A percentile compares a stretch with the other conserved stretches of the same genome.
Evolutionary conservation across 2,888 invertebrate species (phyloP).

Genomic region (Agriopis leucophaearia): DNA sequence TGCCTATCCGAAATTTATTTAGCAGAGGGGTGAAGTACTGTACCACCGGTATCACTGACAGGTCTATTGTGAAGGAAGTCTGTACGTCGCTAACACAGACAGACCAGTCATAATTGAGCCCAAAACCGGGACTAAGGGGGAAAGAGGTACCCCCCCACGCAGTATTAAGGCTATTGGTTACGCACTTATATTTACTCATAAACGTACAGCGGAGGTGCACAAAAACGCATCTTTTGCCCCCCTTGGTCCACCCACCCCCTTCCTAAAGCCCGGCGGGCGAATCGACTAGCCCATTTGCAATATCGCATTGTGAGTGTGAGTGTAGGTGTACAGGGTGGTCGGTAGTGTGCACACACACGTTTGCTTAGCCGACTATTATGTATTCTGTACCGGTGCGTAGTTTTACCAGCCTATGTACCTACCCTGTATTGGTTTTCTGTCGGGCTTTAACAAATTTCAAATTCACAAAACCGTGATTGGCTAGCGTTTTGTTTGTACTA

Average conservation of each 20-base stretch:
- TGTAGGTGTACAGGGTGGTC: slow-evolving; percentile 62
- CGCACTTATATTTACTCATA: slow-evolving; percentile 82
- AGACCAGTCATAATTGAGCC: slow-evolving; percentile 58
- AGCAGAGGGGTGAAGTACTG: slow-evolving; percentile 29
- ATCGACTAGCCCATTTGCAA: slow-evolving; percentile 86
- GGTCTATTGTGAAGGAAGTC: slow-evolving; percentile 54
- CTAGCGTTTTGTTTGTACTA: slow-evolving; percentile 81
- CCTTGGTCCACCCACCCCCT: slow-evolving; percentile 59
- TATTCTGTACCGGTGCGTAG: slow-evolving; percentile 67
- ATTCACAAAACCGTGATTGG: slow-evolving; percentile 86
- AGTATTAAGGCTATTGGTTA: slow-evolving; percentile 72
- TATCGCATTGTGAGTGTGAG: slow-evolving; percentile 83
- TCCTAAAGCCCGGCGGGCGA: slow-evolving; percentile 73
- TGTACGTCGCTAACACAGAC: slow-evolving; percentile 53
- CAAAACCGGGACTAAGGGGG: slow-evolving; percentile 51
- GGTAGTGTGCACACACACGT: slow-evolving; percentile 67
- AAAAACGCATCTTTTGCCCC: slow-evolving; percentile 83
- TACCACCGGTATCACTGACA: slow-evolving; percentile 44
- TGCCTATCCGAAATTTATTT: slow-evolving; percentile 39
- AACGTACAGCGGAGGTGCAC: slow-evolving; percentile 79
- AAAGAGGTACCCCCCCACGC: slow-evolving; percentile 26
- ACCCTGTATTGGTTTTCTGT: slow-evolving; percentile 84
- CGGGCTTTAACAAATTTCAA: slow-evolving; percentile 84
- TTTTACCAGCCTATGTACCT: slow-evolving; percentile 71
- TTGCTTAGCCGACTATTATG: slow-evolving; percentile 70